A percentile compares a stretch with the other conserved stretches of the same genome.
phyloP scores from a whole-genome alignment of 2,888 invertebrate species.

The Omphaloscelis lunosa region DNA sequence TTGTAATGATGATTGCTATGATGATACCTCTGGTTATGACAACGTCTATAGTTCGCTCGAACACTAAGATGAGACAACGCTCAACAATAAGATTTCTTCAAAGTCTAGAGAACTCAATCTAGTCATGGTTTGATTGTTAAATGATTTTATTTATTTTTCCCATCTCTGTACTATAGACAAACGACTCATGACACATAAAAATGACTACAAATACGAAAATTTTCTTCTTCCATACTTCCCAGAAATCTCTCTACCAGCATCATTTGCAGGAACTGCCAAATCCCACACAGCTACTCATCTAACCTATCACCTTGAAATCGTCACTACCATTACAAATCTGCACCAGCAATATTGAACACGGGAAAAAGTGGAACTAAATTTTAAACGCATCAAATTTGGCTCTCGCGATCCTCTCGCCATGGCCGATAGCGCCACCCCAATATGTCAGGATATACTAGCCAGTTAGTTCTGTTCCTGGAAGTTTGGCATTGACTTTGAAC shows the following conservation, averaged over 20 bases:
- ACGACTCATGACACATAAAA: neutral
- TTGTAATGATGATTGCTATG: no score
- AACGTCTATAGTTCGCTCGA: neutral
- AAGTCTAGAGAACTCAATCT: neutral
- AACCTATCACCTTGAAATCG: constrained; percentile 55
- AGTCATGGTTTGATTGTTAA: neutral
- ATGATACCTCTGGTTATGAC: neutral
- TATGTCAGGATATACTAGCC: constrained; percentile 11
- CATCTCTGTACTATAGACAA: neutral
- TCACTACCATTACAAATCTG: constrained; percentile 3
- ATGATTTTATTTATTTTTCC: neutral
- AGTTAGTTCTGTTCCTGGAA: constrained; percentile 54
- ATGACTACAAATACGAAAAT: neutral
- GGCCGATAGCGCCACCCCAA: constrained; percentile 3
- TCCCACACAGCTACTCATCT: constrained; percentile 26
- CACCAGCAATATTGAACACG: constrained; percentile 1
- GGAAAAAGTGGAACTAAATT: constrained; percentile 14
- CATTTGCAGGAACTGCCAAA: constrained; percentile 40
- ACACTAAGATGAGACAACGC: neutral
- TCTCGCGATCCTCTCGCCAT: neutral
- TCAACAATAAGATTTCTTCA: neutral
- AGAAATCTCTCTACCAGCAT: constrained; percentile 6
- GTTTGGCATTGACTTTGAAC: constrained; percentile 75
- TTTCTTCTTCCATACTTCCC: neutral
- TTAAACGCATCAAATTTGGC: neutral